A percentile compares a stretch with the other conserved stretches of the same genome.
Conservation (phyloP, 2,888 invertebrate species). For the Hypomecis punctinalis region DNA sequence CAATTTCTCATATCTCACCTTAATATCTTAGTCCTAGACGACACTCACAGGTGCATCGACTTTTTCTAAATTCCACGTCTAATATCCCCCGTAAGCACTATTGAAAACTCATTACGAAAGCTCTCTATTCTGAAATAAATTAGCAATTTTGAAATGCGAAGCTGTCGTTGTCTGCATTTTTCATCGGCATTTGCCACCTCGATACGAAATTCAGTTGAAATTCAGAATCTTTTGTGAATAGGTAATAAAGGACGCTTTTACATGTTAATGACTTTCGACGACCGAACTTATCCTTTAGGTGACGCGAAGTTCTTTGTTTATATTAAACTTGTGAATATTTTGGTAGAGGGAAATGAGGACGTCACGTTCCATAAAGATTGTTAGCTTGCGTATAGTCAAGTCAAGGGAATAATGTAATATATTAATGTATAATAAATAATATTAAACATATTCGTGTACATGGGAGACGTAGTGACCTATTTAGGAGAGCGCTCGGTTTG, state of each 20-base stretch:
- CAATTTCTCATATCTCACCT: too few relatives aligned
- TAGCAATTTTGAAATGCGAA: constrained; percentile 9
- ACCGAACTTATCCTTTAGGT: constrained; percentile 20
- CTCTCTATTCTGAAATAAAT: constrained; percentile 10
- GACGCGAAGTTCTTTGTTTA: constrained; percentile 18
- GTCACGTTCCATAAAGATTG: background rate
- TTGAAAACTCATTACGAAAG: background rate
- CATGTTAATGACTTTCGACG: constrained; percentile 39
- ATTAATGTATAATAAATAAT: too few relatives aligned
- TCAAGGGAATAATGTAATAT: too few relatives aligned
- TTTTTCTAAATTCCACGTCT: background rate
- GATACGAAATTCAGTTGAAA: constrained; percentile 30
- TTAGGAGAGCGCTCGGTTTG: too few relatives aligned
- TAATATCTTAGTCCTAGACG: too few relatives aligned
- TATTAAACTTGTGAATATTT: constrained; percentile 17
- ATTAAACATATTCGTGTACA: too few relatives aligned
- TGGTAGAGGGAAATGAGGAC: background rate
- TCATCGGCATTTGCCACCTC: constrained; percentile 12
- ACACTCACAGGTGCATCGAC: too few relatives aligned
- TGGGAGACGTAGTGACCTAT: too few relatives aligned
- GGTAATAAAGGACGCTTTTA: constrained; percentile 36
- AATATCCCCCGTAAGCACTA: constrained; percentile 1
- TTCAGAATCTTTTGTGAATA: constrained; percentile 37
- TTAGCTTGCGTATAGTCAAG: too few relatives aligned
- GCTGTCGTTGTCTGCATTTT: constrained; percentile 13